A percentile compares a stretch with the other conserved stretches of the same genome.
These are phyloP conservation scores for Achlya flavicornis DNA, from an alignment of 2,888 invertebrate genomes.

Conservation along the genomic window DNA sequence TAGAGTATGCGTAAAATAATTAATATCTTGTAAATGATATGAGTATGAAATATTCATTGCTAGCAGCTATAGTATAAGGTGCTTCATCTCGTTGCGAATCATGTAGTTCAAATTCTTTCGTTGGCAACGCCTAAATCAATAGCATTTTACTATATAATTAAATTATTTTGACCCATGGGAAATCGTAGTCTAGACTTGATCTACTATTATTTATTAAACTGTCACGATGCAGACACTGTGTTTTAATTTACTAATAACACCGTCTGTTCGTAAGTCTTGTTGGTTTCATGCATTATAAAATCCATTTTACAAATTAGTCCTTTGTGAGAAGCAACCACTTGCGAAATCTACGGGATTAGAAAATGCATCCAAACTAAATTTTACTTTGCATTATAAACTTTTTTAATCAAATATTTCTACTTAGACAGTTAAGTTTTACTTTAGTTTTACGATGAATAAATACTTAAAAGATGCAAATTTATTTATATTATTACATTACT, in stretches of 20 bases:
- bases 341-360: not conserved
- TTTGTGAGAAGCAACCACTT: not conserved
- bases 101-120: too few species aligned
- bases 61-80: too few species aligned
- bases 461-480: not conserved
- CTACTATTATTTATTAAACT: not conserved
- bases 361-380: not conserved
- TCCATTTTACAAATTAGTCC: constrained; percentile 9
- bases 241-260: constrained; percentile 4
- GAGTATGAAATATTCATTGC: too few species aligned
- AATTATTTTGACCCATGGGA: not conserved
- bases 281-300: not conserved
- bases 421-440: not conserved
- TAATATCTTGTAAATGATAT: too few species aligned
- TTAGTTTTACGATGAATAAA: not conserved
- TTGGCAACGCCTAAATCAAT: too few species aligned
- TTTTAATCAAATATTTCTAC: not conserved
- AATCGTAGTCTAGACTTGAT: not conserved
- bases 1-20: too few species aligned
- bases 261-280: not conserved
- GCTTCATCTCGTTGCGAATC: too few species aligned
- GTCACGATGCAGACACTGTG: not conserved
- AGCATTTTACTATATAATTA: too few species aligned
- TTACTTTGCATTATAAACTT: not conserved
- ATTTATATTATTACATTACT: not conserved